A percentile compares a stretch with the other conserved stretches of the same genome.
These are phyloP conservation scores for Enteromius radiatus DNA, from an alignment of 2,797 vertebrate genomes.

Conservation along the genomic window DNA sequence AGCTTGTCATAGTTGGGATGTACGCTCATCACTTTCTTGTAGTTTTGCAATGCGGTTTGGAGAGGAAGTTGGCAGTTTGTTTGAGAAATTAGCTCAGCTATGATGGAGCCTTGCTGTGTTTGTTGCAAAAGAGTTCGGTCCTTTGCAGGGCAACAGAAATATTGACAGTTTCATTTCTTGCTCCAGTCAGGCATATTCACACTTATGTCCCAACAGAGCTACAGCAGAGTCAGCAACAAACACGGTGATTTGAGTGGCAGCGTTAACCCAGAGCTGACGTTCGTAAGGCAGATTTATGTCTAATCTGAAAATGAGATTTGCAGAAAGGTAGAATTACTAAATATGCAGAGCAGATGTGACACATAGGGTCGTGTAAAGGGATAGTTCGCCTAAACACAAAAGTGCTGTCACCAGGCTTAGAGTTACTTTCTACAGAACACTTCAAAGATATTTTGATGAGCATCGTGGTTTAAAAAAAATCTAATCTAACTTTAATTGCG, in stretches of 20 bases:
- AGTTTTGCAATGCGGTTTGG: slow-evolving; percentile 17
- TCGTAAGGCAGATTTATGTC: slow-evolving; percentile 32
- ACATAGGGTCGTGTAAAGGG: not conserved
- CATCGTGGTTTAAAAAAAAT: not conserved
- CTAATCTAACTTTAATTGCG: not conserved
- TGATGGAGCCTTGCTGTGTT: slow-evolving; percentile 19
- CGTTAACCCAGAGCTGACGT: not conserved
- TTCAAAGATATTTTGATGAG: not conserved
- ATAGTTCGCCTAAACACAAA: not conserved
- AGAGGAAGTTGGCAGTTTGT: slow-evolving; percentile 3
- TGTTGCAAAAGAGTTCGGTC: slow-evolving; percentile 19
- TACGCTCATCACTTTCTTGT: not conserved
- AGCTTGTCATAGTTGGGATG: not conserved
- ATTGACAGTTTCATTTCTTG: slow-evolving; percentile 40
- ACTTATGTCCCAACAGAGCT: slow-evolving; percentile 14
- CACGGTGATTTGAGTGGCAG: slow-evolving; percentile 18
- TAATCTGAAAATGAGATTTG: slow-evolving; percentile 41
- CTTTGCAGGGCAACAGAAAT: slow-evolving; percentile 27
- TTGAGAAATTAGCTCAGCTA: slow-evolving; percentile 20
- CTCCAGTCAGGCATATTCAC: slow-evolving; percentile 42
- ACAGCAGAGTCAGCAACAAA: slow-evolving; percentile 39
- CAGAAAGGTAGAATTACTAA: slow-evolving; percentile 27
- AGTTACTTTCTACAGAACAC: not conserved
- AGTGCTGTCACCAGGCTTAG: not conserved
- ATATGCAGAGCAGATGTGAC: slow-evolving; percentile 15